Conservation (phyloP, 2,797 vertebrate genomes). For the Oophaga sylvatica region DNA sequence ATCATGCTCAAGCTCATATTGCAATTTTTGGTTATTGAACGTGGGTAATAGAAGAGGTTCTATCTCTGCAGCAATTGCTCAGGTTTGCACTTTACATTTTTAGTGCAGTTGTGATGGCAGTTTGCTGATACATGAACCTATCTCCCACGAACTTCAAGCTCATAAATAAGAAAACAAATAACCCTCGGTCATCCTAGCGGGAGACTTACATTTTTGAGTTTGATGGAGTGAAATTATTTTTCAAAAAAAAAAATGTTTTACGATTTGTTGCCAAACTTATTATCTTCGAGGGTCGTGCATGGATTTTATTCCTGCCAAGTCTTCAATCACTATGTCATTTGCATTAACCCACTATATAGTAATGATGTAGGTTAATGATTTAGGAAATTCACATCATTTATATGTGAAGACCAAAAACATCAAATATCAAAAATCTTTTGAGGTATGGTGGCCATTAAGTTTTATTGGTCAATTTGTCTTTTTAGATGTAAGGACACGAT, state of each 20-base stretch:
- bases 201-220: slow-evolving; percentile 71
- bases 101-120: slow-evolving; percentile 9
- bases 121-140: slow-evolving; percentile 73
- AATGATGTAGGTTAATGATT: background rate
- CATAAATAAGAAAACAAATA: slow-evolving; percentile 72
- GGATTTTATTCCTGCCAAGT: background rate
- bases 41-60: background rate
- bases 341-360: background rate
- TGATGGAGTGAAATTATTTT: slow-evolving; percentile 67
- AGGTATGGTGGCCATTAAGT: background rate
- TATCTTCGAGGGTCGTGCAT: slow-evolving; percentile 67
- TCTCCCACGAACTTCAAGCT: slow-evolving; percentile 71
- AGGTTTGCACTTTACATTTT: background rate
- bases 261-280: slow-evolving; percentile 72
- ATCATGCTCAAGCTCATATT: background rate
- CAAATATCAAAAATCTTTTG: background rate
- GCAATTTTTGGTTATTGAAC: background rate
- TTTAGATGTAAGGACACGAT: background rate
- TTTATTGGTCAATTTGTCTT: background rate
- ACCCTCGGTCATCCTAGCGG: slow-evolving; percentile 69
- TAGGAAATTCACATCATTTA: background rate
- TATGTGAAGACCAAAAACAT: background rate
- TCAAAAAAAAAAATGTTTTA: slow-evolving; percentile 68
- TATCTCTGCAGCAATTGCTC: background rate
- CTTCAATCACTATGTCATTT: slow-evolving; percentile 23